Conservation (phyloP, 2,888 invertebrate genomes). For the Tenthredo amoena region DNA sequence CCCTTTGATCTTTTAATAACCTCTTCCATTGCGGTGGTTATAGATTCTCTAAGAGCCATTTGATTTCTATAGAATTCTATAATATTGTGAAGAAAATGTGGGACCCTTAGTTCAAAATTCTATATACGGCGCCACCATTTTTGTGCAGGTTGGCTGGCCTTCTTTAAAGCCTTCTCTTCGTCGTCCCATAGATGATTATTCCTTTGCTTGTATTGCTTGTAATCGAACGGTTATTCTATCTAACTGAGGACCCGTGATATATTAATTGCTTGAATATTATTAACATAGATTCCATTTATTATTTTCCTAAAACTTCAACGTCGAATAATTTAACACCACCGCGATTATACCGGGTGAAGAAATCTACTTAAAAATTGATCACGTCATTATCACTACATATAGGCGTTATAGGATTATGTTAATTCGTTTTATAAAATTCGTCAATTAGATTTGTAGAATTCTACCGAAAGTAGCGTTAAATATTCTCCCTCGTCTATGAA, state of each 20-base stretch:
- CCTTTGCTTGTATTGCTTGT: neutral
- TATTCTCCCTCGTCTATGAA: neutral
- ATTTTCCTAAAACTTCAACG: neutral
- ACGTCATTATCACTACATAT: no score
- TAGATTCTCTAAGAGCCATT: neutral
- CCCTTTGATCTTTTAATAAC: neutral
- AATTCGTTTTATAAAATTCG: neutral
- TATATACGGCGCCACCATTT: constrained; percentile 66
- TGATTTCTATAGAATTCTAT: neutral
- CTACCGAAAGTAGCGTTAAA: neutral
- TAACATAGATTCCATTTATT: neutral
- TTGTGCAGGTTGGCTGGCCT: constrained; percentile 55
- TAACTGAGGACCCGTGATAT: neutral
- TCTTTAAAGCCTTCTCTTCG: neutral
- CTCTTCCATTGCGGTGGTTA: constrained; percentile 8
- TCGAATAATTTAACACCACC: neutral
- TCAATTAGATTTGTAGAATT: neutral
- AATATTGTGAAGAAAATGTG: constrained; percentile 6
- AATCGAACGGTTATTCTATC: neutral
- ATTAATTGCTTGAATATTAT: neutral
- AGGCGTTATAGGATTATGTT: no score
- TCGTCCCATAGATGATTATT: neutral
- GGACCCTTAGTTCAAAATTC: constrained; percentile 63
- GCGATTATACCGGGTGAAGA: neutral
- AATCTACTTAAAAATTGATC: no score